phyloP scores from a whole-genome alignment of 2,797 vertebrate genomes.

The Clarias platycephalus region DNA sequence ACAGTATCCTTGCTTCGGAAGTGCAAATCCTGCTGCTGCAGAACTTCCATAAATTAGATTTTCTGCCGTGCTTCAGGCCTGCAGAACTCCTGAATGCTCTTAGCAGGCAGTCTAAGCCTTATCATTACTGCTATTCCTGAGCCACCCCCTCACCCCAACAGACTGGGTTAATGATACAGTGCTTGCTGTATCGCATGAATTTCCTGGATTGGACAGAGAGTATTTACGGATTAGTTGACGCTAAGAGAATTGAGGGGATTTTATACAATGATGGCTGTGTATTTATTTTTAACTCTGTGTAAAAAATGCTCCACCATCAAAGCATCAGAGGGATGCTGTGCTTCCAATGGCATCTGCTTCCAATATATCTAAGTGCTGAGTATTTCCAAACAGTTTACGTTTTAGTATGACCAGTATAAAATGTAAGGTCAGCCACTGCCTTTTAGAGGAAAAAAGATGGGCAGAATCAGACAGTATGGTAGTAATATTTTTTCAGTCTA shows the following conservation, averaged over 20 bases:
- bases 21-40: slow-evolving; percentile 75
- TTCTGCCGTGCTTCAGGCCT: slow-evolving; percentile 68
- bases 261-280: not conserved
- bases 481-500: slow-evolving; percentile 33
- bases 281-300: slow-evolving; percentile 40
- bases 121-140: slow-evolving; percentile 39
- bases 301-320: slow-evolving; percentile 69
- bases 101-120: slow-evolving; percentile 39
- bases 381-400: slow-evolving; percentile 81
- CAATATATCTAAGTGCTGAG: slow-evolving; percentile 76
- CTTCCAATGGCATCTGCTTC: slow-evolving; percentile 77
- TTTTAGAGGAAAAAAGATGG: slow-evolving; percentile 69
- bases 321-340: slow-evolving; percentile 64
- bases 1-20: slow-evolving; percentile 74
- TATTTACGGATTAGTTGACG: slow-evolving; percentile 34
- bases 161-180: slow-evolving; percentile 27
- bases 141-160: slow-evolving; percentile 19
- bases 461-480: slow-evolving; percentile 64
- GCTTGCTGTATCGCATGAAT: slow-evolving; percentile 17
- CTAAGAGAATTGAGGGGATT: slow-evolving; percentile 1
- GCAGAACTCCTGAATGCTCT: slow-evolving; percentile 63
- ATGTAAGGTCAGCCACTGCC: slow-evolving; percentile 71
- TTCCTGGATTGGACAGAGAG: slow-evolving; percentile 6
- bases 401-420: slow-evolving; percentile 74
- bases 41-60: slow-evolving; percentile 75